A percentile compares a stretch with the other conserved stretches of the same genome.
Conservation (phyloP, 1,140 invertebrate species). For the Bombus balteatus region DNA sequence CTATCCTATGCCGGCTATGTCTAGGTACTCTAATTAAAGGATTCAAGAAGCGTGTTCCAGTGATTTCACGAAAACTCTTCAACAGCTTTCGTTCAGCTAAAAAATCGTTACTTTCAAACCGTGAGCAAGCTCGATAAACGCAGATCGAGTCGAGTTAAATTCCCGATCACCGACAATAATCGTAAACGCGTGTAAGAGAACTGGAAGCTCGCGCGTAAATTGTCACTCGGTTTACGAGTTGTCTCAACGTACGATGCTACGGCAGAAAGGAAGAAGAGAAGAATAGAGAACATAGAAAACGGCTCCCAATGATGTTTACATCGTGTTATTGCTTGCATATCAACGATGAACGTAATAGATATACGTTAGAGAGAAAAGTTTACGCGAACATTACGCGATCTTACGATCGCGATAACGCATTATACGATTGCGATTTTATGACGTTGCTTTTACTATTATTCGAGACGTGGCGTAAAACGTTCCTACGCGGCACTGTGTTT, state of each 20-base stretch:
- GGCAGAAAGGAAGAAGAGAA: background rate
- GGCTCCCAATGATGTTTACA: background rate
- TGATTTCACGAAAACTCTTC: background rate
- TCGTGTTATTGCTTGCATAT: background rate
- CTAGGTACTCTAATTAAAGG: background rate
- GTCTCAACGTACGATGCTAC: background rate
- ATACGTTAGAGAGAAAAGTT: constrained; percentile 20
- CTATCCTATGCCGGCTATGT: no score
- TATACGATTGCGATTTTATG: constrained; percentile 74
- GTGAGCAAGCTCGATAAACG: background rate
- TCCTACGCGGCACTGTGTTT: constrained; percentile 16
- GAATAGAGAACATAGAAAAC: background rate
- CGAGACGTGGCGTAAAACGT: constrained; percentile 35
- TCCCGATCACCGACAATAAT: background rate
- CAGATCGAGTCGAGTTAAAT: background rate
- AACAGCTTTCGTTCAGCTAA: background rate
- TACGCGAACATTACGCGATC: constrained; percentile 45
- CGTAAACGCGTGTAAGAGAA: background rate
- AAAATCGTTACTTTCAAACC: background rate
- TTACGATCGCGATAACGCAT: constrained; percentile 75
- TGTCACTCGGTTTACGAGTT: background rate
- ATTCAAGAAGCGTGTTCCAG: background rate
- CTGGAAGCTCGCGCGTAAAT: background rate
- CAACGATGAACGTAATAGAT: background rate
- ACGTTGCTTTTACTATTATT: constrained; percentile 68